Evolutionary conservation across 2,888 invertebrate species (phyloP).

Genomic region (Acanthoscelides obtectus): DNA sequence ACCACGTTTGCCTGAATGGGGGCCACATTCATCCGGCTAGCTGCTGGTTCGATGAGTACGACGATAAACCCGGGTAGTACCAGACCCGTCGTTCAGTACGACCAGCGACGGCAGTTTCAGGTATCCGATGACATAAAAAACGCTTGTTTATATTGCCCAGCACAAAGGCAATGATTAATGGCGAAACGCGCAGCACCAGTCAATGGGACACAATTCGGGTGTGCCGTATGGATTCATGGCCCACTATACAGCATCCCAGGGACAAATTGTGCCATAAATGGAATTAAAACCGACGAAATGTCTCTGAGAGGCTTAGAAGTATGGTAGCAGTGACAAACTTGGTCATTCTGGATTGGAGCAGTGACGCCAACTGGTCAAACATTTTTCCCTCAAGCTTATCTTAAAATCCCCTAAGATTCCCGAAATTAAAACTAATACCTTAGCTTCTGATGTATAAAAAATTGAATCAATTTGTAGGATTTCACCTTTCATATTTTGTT

Average conservation of each 20-base stretch:
- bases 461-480: too few species aligned
- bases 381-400: too few species aligned
- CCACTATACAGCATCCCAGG: background rate
- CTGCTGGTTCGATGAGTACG: background rate
- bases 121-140: conserved; percentile 52
- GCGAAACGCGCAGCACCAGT: conserved; percentile 36
- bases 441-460: too few species aligned
- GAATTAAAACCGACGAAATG: too few species aligned
- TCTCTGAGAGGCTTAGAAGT: too few species aligned
- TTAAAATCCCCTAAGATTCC: too few species aligned
- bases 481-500: too few species aligned
- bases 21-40: background rate
- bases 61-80: background rate
- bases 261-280: background rate
- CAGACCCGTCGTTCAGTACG: conserved; percentile 1
- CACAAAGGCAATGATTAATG: conserved; percentile 48
- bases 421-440: too few species aligned
- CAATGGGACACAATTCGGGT: conserved; percentile 16
- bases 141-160: conserved; percentile 51
- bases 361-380: too few species aligned
- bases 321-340: too few species aligned
- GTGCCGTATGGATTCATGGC: background rate
- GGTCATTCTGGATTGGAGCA: too few species aligned
- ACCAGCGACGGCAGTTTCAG: conserved; percentile 39
- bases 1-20: background rate